Evolutionary conservation across 2,113 vertebrate species (phyloP).

Genomic region (Ursus arctos): DNA sequence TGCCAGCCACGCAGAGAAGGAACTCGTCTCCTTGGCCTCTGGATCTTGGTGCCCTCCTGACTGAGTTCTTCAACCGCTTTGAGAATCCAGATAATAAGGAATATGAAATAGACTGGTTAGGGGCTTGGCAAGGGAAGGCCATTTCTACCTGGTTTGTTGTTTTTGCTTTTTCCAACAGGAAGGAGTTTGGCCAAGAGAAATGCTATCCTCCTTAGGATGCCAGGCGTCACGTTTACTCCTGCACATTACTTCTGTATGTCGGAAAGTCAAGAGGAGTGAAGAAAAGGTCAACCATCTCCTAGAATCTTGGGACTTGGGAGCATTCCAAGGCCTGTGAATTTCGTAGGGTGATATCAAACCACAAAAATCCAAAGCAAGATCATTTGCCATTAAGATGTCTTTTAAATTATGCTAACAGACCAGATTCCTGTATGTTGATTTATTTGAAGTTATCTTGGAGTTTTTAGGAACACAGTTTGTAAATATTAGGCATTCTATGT

Average conservation of each 20-base stretch:
- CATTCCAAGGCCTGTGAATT: background rate
- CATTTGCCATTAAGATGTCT: background rate
- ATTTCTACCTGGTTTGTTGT: background rate
- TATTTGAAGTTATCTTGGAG: background rate
- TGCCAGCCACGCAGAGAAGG: background rate
- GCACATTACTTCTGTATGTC: background rate
- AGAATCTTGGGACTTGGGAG: background rate
- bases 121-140: background rate
- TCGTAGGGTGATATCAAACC: background rate
- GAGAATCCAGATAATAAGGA: background rate
- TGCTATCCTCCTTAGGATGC: background rate
- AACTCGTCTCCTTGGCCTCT: background rate
- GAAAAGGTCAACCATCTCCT: background rate
- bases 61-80: background rate
- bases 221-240: no score
- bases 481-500: background rate
- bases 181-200: background rate
- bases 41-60: background rate
- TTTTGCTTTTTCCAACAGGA: background rate
- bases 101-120: accelerated
- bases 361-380: background rate
- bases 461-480: background rate
- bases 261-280: background rate
- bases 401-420: conserved; percentile 32
- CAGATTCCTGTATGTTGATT: background rate